A percentile compares a stretch with the other conserved stretches of the same genome.
phyloP scores from a whole-genome alignment of 2,797 vertebrate genomes.

The Bufotes viridis region DNA sequence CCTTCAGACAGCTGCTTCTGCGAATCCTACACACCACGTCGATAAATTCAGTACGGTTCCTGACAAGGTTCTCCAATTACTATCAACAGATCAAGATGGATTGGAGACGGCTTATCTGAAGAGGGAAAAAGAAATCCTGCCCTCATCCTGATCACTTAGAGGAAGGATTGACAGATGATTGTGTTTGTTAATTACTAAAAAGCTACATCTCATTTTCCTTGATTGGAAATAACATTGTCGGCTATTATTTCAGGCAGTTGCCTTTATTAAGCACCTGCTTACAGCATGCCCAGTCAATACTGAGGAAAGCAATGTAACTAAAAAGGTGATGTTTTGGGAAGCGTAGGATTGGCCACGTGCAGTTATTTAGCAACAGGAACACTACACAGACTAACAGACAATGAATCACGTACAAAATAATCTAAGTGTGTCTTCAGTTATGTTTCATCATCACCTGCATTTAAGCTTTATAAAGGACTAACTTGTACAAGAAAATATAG shows the following conservation, averaged over 20 bases:
- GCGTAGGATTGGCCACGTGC: background rate
- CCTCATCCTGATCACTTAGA: conserved; percentile 45
- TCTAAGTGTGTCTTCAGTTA: background rate
- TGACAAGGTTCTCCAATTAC: conserved; percentile 74
- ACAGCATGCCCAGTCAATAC: conserved; percentile 36
- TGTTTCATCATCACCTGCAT: background rate
- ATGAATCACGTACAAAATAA: background rate
- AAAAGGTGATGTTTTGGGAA: background rate
- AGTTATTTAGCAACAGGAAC: background rate
- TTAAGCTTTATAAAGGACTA: no score
- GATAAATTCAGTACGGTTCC: conserved; percentile 69
- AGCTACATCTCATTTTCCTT: conserved; percentile 22
- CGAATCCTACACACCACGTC: conserved; percentile 71
- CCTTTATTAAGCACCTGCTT: conserved; percentile 49
- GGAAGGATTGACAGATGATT: conserved; percentile 42
- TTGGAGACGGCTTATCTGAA: conserved; percentile 67
- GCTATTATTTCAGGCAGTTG: conserved; percentile 35
- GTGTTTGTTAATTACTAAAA: conserved; percentile 60
- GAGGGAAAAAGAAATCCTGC: conserved; percentile 55
- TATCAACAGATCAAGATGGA: conserved; percentile 70
- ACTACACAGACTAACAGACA: background rate
- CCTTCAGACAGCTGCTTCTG: conserved; percentile 74
- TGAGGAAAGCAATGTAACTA: conserved; percentile 20
- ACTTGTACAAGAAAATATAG: background rate
- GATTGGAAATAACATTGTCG: conserved; percentile 18